Conservation (phyloP, 2,888 invertebrate genomes). For the Acholoe squamosa region DNA sequence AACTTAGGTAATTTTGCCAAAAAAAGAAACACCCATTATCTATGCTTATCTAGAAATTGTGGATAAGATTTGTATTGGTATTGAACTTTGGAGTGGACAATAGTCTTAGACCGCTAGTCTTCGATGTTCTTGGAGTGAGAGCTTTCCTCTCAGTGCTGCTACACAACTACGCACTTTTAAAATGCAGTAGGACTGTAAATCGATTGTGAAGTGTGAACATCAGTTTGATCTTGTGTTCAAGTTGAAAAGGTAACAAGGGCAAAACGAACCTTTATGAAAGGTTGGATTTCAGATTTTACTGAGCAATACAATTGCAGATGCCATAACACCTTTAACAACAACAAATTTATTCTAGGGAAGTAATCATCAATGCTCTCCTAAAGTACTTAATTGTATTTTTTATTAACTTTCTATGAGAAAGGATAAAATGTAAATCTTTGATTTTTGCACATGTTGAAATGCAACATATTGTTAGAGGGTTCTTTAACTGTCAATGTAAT, state of each 20-base stretch:
- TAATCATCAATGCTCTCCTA: background rate
- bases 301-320: background rate
- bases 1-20: no score
- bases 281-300: background rate
- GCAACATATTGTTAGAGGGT: background rate
- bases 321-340: slow-evolving; percentile 11
- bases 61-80: background rate
- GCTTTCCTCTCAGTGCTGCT: slow-evolving; percentile 10
- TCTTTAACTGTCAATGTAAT: background rate
- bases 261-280: slow-evolving; percentile 24
- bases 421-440: background rate
- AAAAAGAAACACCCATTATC: no score
- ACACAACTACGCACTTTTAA: background rate
- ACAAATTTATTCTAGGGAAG: background rate
- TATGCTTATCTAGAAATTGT: no score
- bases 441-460: background rate
- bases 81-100: background rate
- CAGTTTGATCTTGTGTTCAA: slow-evolving; percentile 40
- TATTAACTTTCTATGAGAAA: slow-evolving; percentile 28
- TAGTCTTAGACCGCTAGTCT: no score
- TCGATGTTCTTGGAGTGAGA: background rate
- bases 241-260: slow-evolving; percentile 22
- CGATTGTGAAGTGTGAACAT: background rate
- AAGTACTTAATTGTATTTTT: slow-evolving; percentile 25
- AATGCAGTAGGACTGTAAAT: background rate